phyloP scores from a whole-genome alignment of 1,140 invertebrate genomes.

The Achroia grisella region DNA sequence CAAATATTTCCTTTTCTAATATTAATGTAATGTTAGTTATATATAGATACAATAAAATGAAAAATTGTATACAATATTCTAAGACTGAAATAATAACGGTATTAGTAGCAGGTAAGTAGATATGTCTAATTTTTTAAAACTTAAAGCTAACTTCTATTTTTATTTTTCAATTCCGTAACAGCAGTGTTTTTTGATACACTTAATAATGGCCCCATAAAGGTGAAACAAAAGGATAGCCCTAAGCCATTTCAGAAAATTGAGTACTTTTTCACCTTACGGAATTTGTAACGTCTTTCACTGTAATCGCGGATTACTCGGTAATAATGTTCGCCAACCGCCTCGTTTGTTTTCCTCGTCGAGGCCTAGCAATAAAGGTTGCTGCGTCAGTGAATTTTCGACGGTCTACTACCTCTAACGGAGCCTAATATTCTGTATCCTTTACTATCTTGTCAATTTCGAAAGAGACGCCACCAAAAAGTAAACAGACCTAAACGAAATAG shows the following conservation, averaged over 20 bases:
- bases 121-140: no score
- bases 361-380: conserved; percentile 31
- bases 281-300: conserved; percentile 27
- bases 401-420: conserved; percentile 9
- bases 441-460: conserved; percentile 14
- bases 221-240: conserved; percentile 9
- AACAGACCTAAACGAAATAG: conserved; percentile 29
- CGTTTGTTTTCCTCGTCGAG: conserved; percentile 31
- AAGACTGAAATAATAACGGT: no score
- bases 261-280: conserved; percentile 29
- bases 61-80: no score
- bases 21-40: no score
- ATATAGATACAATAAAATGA: no score
- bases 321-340: conserved; percentile 24
- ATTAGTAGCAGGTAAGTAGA: no score
- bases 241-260: conserved; percentile 18
- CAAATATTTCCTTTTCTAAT: no score
- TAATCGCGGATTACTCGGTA: conserved; percentile 25
- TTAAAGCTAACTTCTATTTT: no score
- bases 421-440: conserved; percentile 7
- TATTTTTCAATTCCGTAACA: no score
- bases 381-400: conserved; percentile 31
- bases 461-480: conserved; percentile 33
- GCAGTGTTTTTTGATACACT: no score
- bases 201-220: conserved; percentile 5